Percentiles rank a stretch among this genome's conserved stretches.
Conservation (phyloP, 2,797 vertebrate species). For the Staurois parvus region DNA sequence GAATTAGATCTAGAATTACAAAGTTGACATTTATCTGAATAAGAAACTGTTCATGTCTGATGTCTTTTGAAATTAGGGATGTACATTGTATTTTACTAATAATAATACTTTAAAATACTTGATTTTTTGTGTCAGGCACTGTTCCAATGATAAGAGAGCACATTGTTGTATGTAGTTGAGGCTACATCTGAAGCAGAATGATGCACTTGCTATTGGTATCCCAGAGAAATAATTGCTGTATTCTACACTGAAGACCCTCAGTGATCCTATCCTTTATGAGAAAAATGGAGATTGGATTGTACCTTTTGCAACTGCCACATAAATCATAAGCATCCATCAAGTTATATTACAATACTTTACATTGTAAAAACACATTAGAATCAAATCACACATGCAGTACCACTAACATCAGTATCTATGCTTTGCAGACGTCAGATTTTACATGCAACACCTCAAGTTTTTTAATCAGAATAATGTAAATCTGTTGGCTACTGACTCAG, state of each 20-base stretch:
- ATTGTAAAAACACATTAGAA: constrained; percentile 21
- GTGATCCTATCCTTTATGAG: not conserved
- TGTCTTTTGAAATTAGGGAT: not conserved
- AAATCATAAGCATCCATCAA: constrained; percentile 36
- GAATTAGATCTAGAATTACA: no score
- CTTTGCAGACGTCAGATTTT: not conserved
- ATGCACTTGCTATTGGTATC: not conserved
- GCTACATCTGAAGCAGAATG: constrained; percentile 2
- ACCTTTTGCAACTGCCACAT: constrained; percentile 26
- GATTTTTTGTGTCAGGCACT: not conserved
- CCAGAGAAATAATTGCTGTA: constrained; percentile 16
- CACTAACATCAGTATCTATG: not conserved
- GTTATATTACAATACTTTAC: constrained; percentile 44
- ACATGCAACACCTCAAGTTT: not conserved
- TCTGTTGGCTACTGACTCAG: not conserved
- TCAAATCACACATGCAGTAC: not conserved
- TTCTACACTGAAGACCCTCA: constrained; percentile 1
- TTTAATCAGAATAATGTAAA: constrained; percentile 5
- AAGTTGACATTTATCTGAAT: not conserved
- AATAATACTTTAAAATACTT: not conserved
- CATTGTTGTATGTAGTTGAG: constrained; percentile 4
- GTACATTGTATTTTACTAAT: not conserved
- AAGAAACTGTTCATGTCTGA: not conserved
- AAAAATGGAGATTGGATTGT: constrained; percentile 33
- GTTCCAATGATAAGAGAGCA: not conserved